Conservation (phyloP, 2,888 invertebrate genomes). For the Parnassius mnemosyne region DNA sequence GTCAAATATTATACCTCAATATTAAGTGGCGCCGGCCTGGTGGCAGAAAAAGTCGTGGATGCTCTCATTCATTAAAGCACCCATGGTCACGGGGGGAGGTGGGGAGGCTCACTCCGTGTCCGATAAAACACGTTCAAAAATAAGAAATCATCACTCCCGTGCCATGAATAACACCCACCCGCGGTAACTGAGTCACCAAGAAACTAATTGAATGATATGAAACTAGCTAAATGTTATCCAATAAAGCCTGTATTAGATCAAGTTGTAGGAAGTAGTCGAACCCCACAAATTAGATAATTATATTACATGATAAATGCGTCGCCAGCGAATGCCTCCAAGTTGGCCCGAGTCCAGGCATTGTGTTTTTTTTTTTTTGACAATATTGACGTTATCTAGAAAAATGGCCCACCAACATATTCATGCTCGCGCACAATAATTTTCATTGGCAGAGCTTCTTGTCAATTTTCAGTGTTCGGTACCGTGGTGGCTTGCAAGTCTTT, state of each 20-base stretch:
- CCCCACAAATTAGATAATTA: slow-evolving; percentile 27
- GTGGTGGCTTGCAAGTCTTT: too few relatives aligned
- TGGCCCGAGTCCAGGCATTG: slow-evolving; percentile 20
- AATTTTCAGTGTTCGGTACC: not conserved
- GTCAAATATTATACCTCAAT: too few relatives aligned
- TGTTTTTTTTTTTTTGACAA: slow-evolving; percentile 24
- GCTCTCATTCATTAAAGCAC: too few relatives aligned
- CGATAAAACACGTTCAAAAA: too few relatives aligned
- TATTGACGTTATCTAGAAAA: slow-evolving; percentile 24
- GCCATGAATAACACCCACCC: too few relatives aligned
- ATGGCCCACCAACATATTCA: slow-evolving; percentile 21
- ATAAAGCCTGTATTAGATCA: slow-evolving; percentile 19
- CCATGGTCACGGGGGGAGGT: too few relatives aligned
- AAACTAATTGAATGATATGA: not conserved
- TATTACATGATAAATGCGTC: slow-evolving; percentile 25
- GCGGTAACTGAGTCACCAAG: too few relatives aligned
- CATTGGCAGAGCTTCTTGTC: slow-evolving; percentile 19
- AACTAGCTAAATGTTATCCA: slow-evolving; percentile 4
- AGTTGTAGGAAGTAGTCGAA: slow-evolving; percentile 15
- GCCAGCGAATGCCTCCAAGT: slow-evolving; percentile 17
- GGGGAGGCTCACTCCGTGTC: too few relatives aligned
- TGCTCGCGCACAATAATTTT: slow-evolving; percentile 13
- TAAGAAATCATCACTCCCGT: too few relatives aligned
- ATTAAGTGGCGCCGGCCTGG: too few relatives aligned
- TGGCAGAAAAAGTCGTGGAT: too few relatives aligned